Percentiles rank a stretch among this genome's conserved stretches.
Conservation (phyloP, 2,888 invertebrate species). For the Antitype chi region DNA sequence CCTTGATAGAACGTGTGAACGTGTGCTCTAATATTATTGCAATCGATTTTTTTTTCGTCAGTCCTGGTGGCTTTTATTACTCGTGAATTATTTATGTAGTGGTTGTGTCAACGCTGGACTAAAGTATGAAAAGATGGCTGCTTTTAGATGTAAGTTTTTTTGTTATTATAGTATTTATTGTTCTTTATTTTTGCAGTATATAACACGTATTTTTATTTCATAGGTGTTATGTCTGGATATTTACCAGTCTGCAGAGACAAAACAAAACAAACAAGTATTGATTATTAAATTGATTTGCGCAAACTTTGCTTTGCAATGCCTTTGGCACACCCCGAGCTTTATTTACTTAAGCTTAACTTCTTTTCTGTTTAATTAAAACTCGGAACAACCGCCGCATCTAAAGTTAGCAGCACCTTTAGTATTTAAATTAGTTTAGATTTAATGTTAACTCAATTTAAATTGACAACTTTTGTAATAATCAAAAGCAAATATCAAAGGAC, state of each 20-base stretch:
- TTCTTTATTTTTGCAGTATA: not conserved
- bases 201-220: not conserved
- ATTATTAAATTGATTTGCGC: not conserved
- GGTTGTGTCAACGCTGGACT: not conserved
- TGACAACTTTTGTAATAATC: conserved; percentile 21
- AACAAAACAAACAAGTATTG: not conserved
- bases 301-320: not conserved
- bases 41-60: not conserved
- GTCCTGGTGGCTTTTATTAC: not conserved
- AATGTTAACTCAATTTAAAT: conserved; percentile 19
- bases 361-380: conserved; percentile 1
- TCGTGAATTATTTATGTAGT: conserved; percentile 12
- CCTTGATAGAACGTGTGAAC: not conserved
- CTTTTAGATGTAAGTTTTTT: not conserved
- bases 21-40: conserved; percentile 13
- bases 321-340: not conserved
- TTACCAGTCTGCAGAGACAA: too few relatives aligned
- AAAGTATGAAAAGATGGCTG: not conserved
- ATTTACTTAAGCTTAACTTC: not conserved
- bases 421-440: conserved; percentile 20
- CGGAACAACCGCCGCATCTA: not conserved
- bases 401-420: not conserved
- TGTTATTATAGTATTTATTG: not conserved
- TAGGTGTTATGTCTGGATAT: not conserved
- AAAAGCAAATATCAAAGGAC: conserved; percentile 4